A percentile compares a stretch with the other conserved stretches of the same genome.
Evolutionary conservation across 2,797 vertebrate species (phyloP).

Genomic region (Pitangus sulphuratus): DNA sequence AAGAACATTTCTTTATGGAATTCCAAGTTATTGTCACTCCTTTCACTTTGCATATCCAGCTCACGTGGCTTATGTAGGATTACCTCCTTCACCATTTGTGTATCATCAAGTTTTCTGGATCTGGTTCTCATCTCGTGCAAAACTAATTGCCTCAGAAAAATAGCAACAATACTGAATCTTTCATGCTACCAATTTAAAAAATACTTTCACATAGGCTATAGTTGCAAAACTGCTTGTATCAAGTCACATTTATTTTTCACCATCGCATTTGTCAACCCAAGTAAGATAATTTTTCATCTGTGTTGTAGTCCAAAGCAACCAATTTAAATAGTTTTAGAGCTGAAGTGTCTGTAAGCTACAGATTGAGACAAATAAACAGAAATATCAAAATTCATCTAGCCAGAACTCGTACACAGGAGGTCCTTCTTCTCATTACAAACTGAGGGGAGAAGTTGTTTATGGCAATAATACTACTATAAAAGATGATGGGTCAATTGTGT

Average conservation of each 20-base stretch:
- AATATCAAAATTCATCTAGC: not conserved
- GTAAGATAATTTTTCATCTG: not conserved
- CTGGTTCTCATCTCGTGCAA: not conserved
- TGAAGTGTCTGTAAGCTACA: not conserved
- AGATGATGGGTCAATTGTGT: not conserved
- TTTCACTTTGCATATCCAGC: not conserved
- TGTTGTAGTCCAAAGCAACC: not conserved
- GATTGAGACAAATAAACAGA: not conserved
- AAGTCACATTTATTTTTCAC: not conserved
- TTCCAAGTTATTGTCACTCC: not conserved
- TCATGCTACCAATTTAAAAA: not conserved
- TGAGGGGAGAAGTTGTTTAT: not conserved
- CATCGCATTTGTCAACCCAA: not conserved
- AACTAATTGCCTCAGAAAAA: not conserved
- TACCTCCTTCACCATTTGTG: not conserved
- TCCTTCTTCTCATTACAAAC: not conserved
- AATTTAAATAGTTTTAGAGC: not conserved
- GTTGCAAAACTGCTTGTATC: not conserved
- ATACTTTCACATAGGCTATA: not conserved
- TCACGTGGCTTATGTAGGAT: rapidly evolving
- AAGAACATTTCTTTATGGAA: not conserved
- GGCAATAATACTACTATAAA: too few species aligned
- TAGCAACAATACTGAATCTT: not conserved
- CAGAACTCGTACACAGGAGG: not conserved
- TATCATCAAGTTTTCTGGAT: not conserved